Percentiles rank a stretch among this genome's conserved stretches.
phyloP scores from a whole-genome alignment of 1,140 invertebrate species.

The Bemisia tabaci region DNA sequence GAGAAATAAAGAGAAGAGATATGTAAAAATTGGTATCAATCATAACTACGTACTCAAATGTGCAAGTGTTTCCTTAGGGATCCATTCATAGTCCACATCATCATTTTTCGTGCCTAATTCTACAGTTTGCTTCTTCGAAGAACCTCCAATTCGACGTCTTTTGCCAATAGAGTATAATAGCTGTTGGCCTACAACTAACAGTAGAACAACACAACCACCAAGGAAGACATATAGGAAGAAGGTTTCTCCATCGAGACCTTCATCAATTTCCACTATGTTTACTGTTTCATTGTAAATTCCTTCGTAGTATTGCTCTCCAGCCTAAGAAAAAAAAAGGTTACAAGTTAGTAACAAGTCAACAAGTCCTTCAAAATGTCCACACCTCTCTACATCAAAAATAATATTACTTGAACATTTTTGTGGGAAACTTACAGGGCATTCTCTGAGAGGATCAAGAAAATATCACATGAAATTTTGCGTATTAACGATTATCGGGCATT shows the following conservation, averaged over 20 bases:
- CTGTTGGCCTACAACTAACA: slow-evolving; percentile 82
- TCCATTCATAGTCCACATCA: slow-evolving; percentile 96
- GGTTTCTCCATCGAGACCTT: slow-evolving; percentile 94
- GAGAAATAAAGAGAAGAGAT: no score
- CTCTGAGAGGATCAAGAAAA: no score
- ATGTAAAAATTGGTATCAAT: no score
- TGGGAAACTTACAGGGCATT: no score
- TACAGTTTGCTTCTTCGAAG: slow-evolving; percentile 44
- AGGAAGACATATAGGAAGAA: slow-evolving; percentile 95
- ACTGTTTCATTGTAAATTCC: slow-evolving; percentile 99
- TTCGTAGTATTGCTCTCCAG: slow-evolving; percentile 54
- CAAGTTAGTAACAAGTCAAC: no score
- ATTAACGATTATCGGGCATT: no score
- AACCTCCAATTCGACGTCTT: slow-evolving; percentile 37
- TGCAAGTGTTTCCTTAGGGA: slow-evolving; percentile 79
- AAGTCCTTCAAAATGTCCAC: no score
- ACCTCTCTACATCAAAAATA: neutral
- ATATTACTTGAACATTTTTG: neutral
- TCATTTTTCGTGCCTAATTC: slow-evolving; percentile 74
- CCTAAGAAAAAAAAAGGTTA: slow-evolving; percentile 36
- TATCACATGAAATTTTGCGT: no score
- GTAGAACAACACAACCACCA: slow-evolving; percentile 70
- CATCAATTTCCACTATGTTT: slow-evolving; percentile 89
- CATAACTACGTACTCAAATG: slow-evolving; percentile 72
- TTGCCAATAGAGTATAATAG: slow-evolving; percentile 63